Percentiles rank a stretch among this genome's conserved stretches.
Evolutionary conservation across 2,113 vertebrate genomes (phyloP).

Genomic region (Pyrgilauda ruficollis): DNA sequence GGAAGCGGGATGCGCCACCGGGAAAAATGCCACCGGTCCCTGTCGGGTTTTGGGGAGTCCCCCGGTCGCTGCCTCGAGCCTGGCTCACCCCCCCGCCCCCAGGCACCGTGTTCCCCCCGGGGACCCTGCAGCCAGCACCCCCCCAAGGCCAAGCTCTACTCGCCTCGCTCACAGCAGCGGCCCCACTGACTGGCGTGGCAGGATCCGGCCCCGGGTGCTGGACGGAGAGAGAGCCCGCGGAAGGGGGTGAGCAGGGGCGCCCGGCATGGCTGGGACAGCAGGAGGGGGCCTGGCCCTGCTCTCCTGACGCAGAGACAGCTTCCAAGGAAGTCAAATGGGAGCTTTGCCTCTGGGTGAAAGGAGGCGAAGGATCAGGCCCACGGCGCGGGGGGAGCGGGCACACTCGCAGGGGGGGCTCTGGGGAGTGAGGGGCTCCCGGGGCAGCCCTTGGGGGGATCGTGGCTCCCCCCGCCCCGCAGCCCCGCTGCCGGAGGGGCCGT

Average conservation of each 20-base stretch:
- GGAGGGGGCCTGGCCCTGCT: constrained; percentile 56
- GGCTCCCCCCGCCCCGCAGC: neutral
- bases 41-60: neutral
- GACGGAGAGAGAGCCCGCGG: constrained; percentile 58
- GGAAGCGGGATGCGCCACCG: neutral
- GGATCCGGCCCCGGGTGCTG: constrained; percentile 59
- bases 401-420: neutral
- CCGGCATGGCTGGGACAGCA: constrained; percentile 33
- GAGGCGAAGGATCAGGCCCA: constrained; percentile 58
- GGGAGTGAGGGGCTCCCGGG: neutral
- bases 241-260: constrained; percentile 43
- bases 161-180: constrained; percentile 63
- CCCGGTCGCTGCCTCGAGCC: neutral
- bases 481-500: neutral
- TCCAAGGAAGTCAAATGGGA: constrained; percentile 62
- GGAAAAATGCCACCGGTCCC: neutral
- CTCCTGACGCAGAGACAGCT: constrained; percentile 59
- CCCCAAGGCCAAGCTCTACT: constrained; percentile 57
- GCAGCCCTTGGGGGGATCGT: neutral
- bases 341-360: constrained; percentile 59
- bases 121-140: constrained; percentile 14
- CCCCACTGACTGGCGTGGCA: constrained; percentile 58
- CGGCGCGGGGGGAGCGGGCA: neutral
- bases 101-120: neutral
- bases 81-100: neutral